phyloP scores from a whole-genome alignment of 2,797 vertebrate species.

The Bradypodion pumilum region DNA sequence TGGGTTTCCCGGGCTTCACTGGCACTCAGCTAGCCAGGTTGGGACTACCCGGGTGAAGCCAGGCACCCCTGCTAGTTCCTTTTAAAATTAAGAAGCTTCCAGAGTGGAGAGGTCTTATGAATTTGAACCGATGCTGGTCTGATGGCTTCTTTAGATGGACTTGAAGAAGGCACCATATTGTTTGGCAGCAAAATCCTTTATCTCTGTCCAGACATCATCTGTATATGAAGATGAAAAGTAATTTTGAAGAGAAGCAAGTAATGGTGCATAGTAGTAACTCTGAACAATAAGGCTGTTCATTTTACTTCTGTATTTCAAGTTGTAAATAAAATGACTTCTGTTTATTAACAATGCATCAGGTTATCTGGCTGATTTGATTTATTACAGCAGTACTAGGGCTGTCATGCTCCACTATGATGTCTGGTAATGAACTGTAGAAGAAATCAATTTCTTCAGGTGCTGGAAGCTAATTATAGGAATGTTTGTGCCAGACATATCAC shows the following conservation, averaged over 20 bases:
- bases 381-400: constrained; percentile 10
- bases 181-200: too few relatives aligned
- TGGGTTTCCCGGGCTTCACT: too few relatives aligned
- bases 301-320: constrained; percentile 17
- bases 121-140: too few relatives aligned
- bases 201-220: too few relatives aligned
- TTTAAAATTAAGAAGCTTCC: too few relatives aligned
- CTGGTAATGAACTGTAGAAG: not conserved
- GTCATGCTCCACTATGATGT: not conserved
- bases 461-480: not conserved
- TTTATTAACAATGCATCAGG: constrained; percentile 7
- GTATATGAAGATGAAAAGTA: too few relatives aligned
- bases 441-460: not conserved
- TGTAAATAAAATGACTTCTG: not conserved
- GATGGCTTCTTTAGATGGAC: too few relatives aligned
- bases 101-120: too few relatives aligned
- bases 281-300: not conserved
- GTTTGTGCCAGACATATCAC: not conserved
- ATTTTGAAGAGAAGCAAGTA: not conserved
- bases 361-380: not conserved
- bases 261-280: not conserved
- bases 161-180: too few relatives aligned
- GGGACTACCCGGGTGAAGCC: too few relatives aligned
- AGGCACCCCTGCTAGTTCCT: too few relatives aligned
- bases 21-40: too few relatives aligned